Evolutionary conservation across 2,797 vertebrate genomes (phyloP), one percentile per base, ranked within the genome.

Genomic region (Cossypha heuglini): DNA sequence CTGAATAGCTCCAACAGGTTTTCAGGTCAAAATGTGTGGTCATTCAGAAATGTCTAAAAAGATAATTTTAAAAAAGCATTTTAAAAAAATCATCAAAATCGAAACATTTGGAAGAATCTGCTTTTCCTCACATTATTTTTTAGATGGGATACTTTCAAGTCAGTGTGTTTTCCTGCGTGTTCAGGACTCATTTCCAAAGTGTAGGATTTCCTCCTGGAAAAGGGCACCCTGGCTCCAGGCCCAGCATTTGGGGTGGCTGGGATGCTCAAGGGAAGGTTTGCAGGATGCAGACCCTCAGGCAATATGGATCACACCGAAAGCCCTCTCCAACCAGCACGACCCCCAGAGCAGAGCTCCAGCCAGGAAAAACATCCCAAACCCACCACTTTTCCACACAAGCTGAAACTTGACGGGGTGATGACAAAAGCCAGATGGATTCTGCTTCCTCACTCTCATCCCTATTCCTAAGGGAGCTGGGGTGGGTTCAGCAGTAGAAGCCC

Each of bases 101-200:
- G 38, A 72, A 79, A 17, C 13, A 25, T 22, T 54, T 24, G 6
- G 58, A 73, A 51, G 18, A 79, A 69, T 3, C 24, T 46, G 33
- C 5, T 16, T 77, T 49, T 51, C 13, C 11, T 88, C 43, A 13
- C 8, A 6, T 63, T 48, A 11, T 19, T 21, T 69, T 84, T 73
- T 6, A 66, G 22, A 21, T 7, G 28, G 29, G 37, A 40, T 26
- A 38, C 2, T 67, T 74, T 42, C 43, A 75, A 64, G 58, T 29
- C 24, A 2, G 0, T 21, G 5, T 52, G 3, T 73, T 91, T 35
- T 31, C 22, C 31, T 58, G 2, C 0, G 1, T 76, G 24, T 38
- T 89, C 1, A 2, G 33, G 29, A 63, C 4, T 10, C 4, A 2
- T 21, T 76, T 37, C 54, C 54, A 28, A 79, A 79, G 33, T 7